Conservation (phyloP, 2,888 invertebrate species). For the Drosophila formosana region DNA sequence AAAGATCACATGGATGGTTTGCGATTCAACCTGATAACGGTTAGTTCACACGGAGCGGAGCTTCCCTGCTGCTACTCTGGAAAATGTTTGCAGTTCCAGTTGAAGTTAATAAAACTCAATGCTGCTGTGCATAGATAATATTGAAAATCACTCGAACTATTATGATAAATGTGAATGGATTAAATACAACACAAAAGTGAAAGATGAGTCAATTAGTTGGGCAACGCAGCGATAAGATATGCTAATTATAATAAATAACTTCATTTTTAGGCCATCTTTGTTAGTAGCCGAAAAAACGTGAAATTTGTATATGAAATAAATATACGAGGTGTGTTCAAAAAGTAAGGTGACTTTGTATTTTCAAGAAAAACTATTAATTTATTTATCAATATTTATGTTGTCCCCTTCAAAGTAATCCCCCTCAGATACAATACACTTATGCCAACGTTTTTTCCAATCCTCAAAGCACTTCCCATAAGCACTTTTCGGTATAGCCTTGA, state of each 20-base stretch:
- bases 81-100: constrained; percentile 10
- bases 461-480: too few species aligned
- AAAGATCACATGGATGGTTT: constrained; percentile 44
- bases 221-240: constrained; percentile 1
- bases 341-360: too few species aligned
- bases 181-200: constrained; percentile 19
- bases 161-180: not conserved
- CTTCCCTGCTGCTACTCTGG: constrained; percentile 41
- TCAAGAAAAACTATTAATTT: too few species aligned
- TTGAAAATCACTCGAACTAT: constrained; percentile 3
- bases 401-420: too few species aligned
- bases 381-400: too few species aligned
- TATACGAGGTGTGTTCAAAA: too few species aligned
- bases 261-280: constrained; percentile 2
- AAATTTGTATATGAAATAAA: not conserved
- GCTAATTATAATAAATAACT: constrained; percentile 11
- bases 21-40: constrained; percentile 38
- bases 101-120: not conserved
- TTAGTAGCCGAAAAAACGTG: constrained; percentile 1
- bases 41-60: constrained; percentile 43
- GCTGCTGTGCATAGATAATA: not conserved
- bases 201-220: constrained; percentile 11
- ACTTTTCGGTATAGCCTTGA: too few species aligned
- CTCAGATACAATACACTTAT: too few species aligned
- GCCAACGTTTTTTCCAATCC: too few species aligned